A percentile compares a stretch with the other conserved stretches of the same genome.
Evolutionary conservation across 1,140 invertebrate species (phyloP).

Genomic region (Goniozus legneri): DNA sequence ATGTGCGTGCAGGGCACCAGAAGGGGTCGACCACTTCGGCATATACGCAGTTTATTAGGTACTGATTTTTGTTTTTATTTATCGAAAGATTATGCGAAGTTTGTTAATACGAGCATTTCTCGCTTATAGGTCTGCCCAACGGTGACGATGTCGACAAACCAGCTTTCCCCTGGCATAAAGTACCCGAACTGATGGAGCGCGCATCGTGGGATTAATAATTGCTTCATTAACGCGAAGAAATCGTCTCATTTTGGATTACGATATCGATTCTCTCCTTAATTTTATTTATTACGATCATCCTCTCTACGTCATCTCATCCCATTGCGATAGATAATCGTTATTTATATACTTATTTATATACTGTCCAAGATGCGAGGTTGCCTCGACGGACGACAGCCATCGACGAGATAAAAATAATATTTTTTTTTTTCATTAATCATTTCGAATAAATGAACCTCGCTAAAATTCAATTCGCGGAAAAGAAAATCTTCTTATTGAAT

Average conservation of each 20-base stretch:
- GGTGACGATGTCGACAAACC: conserved; percentile 45
- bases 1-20: conserved; percentile 72
- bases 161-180: conserved; percentile 71
- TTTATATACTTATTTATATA: conserved; percentile 28
- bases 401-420: not conserved
- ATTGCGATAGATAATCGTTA: conserved; percentile 14
- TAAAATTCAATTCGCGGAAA: too few species aligned
- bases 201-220: conserved; percentile 59
- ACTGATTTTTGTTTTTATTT: too few species aligned
- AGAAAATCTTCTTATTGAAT: too few species aligned
- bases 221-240: not conserved
- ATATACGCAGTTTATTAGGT: conserved; percentile 52
- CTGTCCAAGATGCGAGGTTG: not conserved
- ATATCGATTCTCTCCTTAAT: conserved; percentile 17
- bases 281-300: conserved; percentile 28
- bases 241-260: conserved; percentile 20
- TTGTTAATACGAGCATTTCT: not conserved
- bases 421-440: too few species aligned
- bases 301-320: conserved; percentile 4
- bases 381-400: not conserved
- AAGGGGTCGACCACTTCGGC: conserved; percentile 50
- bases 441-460: too few species aligned
- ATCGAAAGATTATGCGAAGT: too few species aligned
- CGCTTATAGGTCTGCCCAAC: not conserved
- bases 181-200: conserved; percentile 60